phyloP scores from a whole-genome alignment of 2,113 vertebrate species.

The Chlamydotis undulata region DNA sequence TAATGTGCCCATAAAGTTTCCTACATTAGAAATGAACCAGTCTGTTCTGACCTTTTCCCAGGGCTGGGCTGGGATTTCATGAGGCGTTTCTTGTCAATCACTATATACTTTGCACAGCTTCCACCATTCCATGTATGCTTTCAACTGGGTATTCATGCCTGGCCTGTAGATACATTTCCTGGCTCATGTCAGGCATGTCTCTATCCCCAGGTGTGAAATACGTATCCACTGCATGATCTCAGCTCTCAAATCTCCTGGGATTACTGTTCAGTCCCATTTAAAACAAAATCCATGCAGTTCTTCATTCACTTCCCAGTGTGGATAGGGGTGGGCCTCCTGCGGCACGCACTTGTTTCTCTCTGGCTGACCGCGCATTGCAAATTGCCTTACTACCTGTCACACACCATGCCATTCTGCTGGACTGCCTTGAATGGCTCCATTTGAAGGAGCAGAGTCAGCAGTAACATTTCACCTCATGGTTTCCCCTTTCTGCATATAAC shows the following conservation, averaged over 20 bases:
- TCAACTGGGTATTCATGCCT: slow-evolving; percentile 38
- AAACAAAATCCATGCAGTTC: slow-evolving; percentile 11
- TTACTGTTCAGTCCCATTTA: slow-evolving; percentile 49
- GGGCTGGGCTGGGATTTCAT: slow-evolving; percentile 22
- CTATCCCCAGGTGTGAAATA: slow-evolving; percentile 59
- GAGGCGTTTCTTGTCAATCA: slow-evolving; percentile 24
- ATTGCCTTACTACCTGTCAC: background rate
- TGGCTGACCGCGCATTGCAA: background rate
- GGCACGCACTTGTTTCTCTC: background rate
- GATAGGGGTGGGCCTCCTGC: background rate
- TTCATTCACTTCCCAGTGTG: background rate
- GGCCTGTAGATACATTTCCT: slow-evolving; percentile 59
- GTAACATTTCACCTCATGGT: background rate
- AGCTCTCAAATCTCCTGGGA: slow-evolving; percentile 37
- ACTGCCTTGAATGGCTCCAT: background rate
- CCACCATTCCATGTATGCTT: slow-evolving; percentile 3
- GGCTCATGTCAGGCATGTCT: slow-evolving; percentile 61
- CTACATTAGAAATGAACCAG: slow-evolving; percentile 5
- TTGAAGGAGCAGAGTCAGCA: background rate
- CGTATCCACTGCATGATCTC: slow-evolving; percentile 32
- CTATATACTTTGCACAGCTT: slow-evolving; percentile 2
- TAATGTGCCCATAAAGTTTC: background rate
- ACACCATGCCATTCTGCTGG: background rate
- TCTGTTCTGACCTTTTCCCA: slow-evolving; percentile 20
- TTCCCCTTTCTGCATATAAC: background rate